phyloP scores from a whole-genome alignment of 2,113 vertebrate species.

The Pelecanoides urinatrix region DNA sequence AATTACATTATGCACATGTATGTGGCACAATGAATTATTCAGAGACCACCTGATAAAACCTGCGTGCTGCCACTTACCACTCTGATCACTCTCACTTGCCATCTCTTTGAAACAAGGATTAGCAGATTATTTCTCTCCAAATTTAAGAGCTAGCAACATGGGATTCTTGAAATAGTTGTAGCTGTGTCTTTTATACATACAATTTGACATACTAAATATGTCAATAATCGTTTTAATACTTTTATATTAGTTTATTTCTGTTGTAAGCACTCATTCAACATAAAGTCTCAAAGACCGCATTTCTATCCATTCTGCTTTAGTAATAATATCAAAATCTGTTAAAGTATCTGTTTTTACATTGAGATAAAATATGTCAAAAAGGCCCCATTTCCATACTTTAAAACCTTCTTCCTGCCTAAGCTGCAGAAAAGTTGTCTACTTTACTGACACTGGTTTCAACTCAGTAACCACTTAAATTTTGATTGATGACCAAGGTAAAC shows the following conservation, averaged over 20 bases:
- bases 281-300: not conserved
- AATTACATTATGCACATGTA: not conserved
- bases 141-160: not conserved
- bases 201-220: not conserved
- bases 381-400: not conserved
- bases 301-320: not conserved
- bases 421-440: not conserved
- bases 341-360: not conserved
- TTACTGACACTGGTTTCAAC: not conserved
- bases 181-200: not conserved
- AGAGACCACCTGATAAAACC: not conserved
- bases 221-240: not conserved
- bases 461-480: not conserved
- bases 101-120: not conserved
- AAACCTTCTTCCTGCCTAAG: not conserved
- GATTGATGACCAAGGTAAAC: not conserved
- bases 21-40: not conserved
- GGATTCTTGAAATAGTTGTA: not conserved
- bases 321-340: not conserved
- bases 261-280: not conserved
- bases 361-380: not conserved
- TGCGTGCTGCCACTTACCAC: not conserved
- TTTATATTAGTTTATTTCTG: not conserved
- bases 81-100: not conserved
- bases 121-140: not conserved